Conservation (phyloP, 1,140 invertebrate genomes). For the Drosophila kohkoa region DNA sequence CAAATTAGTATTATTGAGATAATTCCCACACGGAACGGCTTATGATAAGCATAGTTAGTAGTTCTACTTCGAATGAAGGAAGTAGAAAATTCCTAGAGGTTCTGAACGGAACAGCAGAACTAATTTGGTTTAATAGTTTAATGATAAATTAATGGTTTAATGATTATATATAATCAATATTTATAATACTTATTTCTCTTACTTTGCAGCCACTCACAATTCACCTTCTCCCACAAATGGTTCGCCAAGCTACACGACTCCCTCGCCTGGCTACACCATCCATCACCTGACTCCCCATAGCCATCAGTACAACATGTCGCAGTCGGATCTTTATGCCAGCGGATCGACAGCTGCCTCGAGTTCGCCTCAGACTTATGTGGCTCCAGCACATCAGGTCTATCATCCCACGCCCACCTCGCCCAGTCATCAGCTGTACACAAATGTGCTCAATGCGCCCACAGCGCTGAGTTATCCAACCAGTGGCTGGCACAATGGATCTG, state of each 20-base stretch:
- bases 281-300: slow-evolving; percentile 79
- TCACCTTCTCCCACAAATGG: slow-evolving; percentile 83
- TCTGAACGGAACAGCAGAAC: too few relatives aligned
- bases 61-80: too few relatives aligned
- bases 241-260: slow-evolving; percentile 78
- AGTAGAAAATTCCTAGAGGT: too few relatives aligned
- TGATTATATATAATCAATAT: too few relatives aligned
- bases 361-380: slow-evolving; percentile 64
- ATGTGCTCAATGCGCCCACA: slow-evolving; percentile 76
- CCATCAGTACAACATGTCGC: slow-evolving; percentile 79
- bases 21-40: too few relatives aligned
- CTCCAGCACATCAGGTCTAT: slow-evolving; percentile 76
- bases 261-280: slow-evolving; percentile 82
- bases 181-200: too few relatives aligned
- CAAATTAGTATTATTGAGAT: too few relatives aligned
- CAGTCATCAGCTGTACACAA: slow-evolving; percentile 80
- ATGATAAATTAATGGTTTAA: too few relatives aligned
- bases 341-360: slow-evolving; percentile 50
- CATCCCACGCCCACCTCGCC: slow-evolving; percentile 84
- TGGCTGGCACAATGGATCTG: slow-evolving; percentile 77
- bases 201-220: slow-evolving; percentile 69
- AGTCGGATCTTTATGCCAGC: slow-evolving; percentile 73
- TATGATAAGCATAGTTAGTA: too few relatives aligned
- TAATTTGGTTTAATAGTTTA: too few relatives aligned
- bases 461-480: slow-evolving; percentile 70